A percentile compares a stretch with the other conserved stretches of the same genome.
phyloP scores from a whole-genome alignment of 2,888 invertebrate species.

The Pediacus dermestoides region DNA sequence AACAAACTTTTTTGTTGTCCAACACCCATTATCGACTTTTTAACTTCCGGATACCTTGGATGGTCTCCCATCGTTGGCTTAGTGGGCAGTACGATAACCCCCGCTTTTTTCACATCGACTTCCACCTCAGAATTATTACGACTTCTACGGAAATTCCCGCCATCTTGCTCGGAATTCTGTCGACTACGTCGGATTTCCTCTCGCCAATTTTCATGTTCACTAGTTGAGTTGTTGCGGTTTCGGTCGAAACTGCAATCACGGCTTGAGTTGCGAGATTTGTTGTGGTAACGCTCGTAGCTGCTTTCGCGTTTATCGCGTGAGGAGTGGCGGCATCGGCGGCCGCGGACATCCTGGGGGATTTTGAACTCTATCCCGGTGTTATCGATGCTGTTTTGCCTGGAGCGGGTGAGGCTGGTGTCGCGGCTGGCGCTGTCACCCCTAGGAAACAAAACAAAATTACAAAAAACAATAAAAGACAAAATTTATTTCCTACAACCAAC shows the following conservation, averaged over 20 bases:
- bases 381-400: slow-evolving; percentile 36
- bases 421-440: slow-evolving; percentile 40
- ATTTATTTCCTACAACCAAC: slow-evolving; percentile 27
- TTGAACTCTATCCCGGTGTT: slow-evolving; percentile 40
- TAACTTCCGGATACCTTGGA: slow-evolving; percentile 9
- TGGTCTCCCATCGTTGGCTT: slow-evolving; percentile 22
- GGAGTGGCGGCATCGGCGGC: slow-evolving; percentile 20
- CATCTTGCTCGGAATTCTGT: slow-evolving; percentile 38
- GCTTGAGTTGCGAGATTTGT: slow-evolving; percentile 38
- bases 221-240: slow-evolving; percentile 40
- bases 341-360: slow-evolving; percentile 36
- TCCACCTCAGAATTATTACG: slow-evolving; percentile 32
- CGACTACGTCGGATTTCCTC: slow-evolving; percentile 43
- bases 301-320: slow-evolving; percentile 40
- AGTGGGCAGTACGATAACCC: slow-evolving; percentile 43
- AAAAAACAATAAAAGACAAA: not conserved
- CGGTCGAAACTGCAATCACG: slow-evolving; percentile 52
- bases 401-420: slow-evolving; percentile 32
- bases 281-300: slow-evolving; percentile 41
- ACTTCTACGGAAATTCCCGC: slow-evolving; percentile 22
- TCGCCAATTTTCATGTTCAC: slow-evolving; percentile 45
- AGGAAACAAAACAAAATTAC: too few species aligned
- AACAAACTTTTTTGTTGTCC: slow-evolving; percentile 54
- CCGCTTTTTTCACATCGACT: slow-evolving; percentile 37
- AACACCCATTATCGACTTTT: slow-evolving; percentile 19